Evolutionary conservation across 2,888 invertebrate species (phyloP).

Genomic region (Drepana falcataria): DNA sequence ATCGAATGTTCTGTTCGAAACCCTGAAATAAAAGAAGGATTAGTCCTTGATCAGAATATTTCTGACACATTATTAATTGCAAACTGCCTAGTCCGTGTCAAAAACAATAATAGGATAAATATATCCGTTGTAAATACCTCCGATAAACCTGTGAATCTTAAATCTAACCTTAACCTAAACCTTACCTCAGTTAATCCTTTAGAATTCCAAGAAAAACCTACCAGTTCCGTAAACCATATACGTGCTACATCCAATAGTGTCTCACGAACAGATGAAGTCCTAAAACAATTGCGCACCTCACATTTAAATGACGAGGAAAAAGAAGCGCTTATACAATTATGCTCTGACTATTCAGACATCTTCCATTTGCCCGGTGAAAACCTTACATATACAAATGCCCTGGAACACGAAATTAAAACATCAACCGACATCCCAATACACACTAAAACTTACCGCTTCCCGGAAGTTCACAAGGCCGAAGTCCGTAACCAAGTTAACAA

Average conservation of each 20-base stretch:
- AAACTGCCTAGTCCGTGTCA: slow-evolving; percentile 12
- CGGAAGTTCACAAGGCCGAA: slow-evolving; percentile 18
- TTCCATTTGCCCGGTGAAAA: slow-evolving; percentile 6
- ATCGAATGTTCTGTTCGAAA: slow-evolving; percentile 22
- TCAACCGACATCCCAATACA: slow-evolving; percentile 7
- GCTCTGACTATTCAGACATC: slow-evolving; percentile 13
- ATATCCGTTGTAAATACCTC: slow-evolving; percentile 12
- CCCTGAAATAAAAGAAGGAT: slow-evolving; percentile 18
- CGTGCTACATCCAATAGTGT: neutral
- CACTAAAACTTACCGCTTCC: slow-evolving; percentile 18
- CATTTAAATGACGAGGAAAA: slow-evolving; percentile 18
- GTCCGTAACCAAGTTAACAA: too few species aligned
- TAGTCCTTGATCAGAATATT: slow-evolving; percentile 13
- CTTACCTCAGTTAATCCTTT: neutral
- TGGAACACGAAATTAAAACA: slow-evolving; percentile 15
- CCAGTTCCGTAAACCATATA: neutral
- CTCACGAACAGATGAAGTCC: slow-evolving; percentile 7
- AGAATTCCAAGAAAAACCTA: neutral
- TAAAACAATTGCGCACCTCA: slow-evolving; percentile 9
- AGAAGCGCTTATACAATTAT: slow-evolving; percentile 8
- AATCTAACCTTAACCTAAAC: slow-evolving; percentile 9
- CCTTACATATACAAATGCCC: slow-evolving; percentile 5
- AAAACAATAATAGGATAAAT: slow-evolving; percentile 12
- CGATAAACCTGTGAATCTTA: slow-evolving; percentile 17
- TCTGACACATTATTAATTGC: slow-evolving; percentile 10